phyloP scores from a whole-genome alignment of 2,888 invertebrate genomes.

The Acleris laterana region DNA sequence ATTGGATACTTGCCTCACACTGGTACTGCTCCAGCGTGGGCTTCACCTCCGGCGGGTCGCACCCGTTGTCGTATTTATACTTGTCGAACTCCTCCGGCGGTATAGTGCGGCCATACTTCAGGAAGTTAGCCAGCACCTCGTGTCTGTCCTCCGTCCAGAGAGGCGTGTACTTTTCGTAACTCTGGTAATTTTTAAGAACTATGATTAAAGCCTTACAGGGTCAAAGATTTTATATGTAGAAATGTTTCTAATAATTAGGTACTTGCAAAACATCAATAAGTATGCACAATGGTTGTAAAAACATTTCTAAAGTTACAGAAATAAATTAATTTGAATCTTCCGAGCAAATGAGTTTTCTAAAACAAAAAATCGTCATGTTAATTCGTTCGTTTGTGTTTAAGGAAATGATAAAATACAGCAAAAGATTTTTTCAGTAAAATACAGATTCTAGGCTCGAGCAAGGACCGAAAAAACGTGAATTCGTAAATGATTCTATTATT shows the following conservation, averaged over 20 bases:
- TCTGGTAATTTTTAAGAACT: slow-evolving; percentile 45
- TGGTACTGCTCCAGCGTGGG: slow-evolving; percentile 88
- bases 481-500: no score
- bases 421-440: no score
- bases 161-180: slow-evolving; percentile 88
- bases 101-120: slow-evolving; percentile 89
- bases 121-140: slow-evolving; percentile 90
- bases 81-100: slow-evolving; percentile 88
- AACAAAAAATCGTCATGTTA: no score
- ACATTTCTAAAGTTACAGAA: no score
- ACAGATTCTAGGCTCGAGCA: no score
- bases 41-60: slow-evolving; percentile 86
- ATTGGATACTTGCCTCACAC: slow-evolving; percentile 81
- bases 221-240: background rate
- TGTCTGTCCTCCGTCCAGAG: slow-evolving; percentile 93
- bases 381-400: no score
- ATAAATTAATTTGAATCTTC: no score
- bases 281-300: no score
- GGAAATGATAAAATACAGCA: no score
- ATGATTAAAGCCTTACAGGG: background rate
- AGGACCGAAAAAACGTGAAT: no score
- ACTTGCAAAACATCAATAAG: no score
- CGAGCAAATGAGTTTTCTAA: no score
- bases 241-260: background rate
- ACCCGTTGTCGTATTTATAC: slow-evolving; percentile 70